A percentile compares a stretch with the other conserved stretches of the same genome.
These are phyloP conservation scores for Orthosia incerta DNA, from an alignment of 2,888 invertebrate species.

Conservation along the genomic window DNA sequence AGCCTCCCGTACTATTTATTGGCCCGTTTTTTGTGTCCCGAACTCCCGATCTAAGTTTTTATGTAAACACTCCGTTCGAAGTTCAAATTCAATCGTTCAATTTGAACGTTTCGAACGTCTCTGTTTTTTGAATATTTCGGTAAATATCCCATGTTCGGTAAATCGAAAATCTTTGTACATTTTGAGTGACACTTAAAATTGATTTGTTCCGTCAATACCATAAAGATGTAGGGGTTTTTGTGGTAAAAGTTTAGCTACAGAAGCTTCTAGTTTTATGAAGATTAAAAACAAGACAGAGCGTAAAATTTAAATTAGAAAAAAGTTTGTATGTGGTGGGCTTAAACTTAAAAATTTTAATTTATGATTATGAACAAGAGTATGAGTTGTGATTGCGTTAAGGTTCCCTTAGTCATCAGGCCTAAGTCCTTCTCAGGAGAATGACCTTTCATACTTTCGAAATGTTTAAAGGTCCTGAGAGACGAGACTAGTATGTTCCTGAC, in stretches of 20 bases:
- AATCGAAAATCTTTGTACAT: slow-evolving; percentile 54
- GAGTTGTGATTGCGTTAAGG: background rate
- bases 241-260: slow-evolving; percentile 4
- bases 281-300: slow-evolving; percentile 16
- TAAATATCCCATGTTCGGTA: slow-evolving; percentile 31
- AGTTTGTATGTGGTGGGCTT: slow-evolving; percentile 1
- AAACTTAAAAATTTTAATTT: slow-evolving; percentile 9
- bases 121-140: slow-evolving; percentile 50
- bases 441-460: too few relatives aligned
- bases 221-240: slow-evolving; percentile 43
- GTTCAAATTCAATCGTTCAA: slow-evolving; percentile 71
- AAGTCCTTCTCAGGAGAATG: background rate
- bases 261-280: slow-evolving; percentile 26
- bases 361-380: background rate
- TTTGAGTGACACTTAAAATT: slow-evolving; percentile 55
- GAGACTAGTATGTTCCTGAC: too few relatives aligned
- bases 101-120: slow-evolving; percentile 73
- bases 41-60: slow-evolving; percentile 82
- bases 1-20: slow-evolving; percentile 87
- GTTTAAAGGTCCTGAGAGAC: too few relatives aligned
- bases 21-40: slow-evolving; percentile 79
- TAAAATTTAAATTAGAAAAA: slow-evolving; percentile 25
- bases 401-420: background rate
- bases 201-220: slow-evolving; percentile 47
- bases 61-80: slow-evolving; percentile 80